phyloP scores from a whole-genome alignment of 1,140 invertebrate genomes.

The Drosophila lini region DNA sequence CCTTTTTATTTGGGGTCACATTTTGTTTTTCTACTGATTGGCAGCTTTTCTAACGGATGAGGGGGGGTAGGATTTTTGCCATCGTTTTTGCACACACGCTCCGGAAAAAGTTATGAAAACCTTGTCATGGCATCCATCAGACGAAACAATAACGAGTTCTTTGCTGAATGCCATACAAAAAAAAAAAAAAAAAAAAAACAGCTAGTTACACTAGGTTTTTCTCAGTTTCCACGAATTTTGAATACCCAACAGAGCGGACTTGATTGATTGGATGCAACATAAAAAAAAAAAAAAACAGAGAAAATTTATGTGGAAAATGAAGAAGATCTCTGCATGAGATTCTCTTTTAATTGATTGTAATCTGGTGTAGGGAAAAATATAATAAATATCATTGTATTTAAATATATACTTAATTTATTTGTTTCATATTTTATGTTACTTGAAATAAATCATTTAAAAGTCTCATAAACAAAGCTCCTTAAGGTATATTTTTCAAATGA shows the following conservation, averaged over 20 bases:
- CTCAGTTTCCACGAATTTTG: slow-evolving; percentile 26
- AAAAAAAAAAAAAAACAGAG: background rate
- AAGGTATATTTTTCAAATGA: background rate
- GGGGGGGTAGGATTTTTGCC: slow-evolving; percentile 21
- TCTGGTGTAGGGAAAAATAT: background rate
- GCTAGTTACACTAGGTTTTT: slow-evolving; percentile 12
- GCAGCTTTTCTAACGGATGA: slow-evolving; percentile 10
- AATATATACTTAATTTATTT: background rate
- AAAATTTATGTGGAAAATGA: slow-evolving; percentile 8
- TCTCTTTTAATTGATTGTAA: slow-evolving; percentile 15
- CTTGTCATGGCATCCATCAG: slow-evolving; percentile 52
- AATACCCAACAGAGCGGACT: slow-evolving; percentile 10
- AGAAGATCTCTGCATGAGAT: background rate
- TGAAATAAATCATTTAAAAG: background rate
- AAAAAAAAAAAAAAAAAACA: background rate
- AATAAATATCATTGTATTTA: background rate
- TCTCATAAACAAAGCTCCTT: background rate
- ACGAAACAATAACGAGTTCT: slow-evolving; percentile 32
- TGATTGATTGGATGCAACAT: slow-evolving; percentile 19
- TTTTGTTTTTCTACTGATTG: slow-evolving; percentile 37
- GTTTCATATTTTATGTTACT: background rate
- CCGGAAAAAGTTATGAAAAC: slow-evolving; percentile 62
- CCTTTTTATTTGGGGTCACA: slow-evolving; percentile 21
- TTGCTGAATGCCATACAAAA: background rate
- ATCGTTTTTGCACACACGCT: slow-evolving; percentile 43